phyloP scores from a whole-genome alignment of 2,797 vertebrate species.

The Eulemur mongoz region DNA sequence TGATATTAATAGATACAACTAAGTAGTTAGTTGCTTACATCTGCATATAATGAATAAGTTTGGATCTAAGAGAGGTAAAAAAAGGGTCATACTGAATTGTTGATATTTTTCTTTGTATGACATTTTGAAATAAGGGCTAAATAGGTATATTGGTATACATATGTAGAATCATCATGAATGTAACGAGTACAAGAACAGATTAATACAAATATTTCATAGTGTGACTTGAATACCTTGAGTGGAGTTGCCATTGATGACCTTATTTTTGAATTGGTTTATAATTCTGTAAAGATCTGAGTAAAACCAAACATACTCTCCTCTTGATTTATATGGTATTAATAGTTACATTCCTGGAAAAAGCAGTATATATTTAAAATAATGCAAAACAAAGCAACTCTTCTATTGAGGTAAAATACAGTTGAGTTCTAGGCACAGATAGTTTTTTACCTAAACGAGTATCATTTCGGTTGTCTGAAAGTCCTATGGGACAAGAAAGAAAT shows the following conservation, averaged over 20 bases:
- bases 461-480: not conserved
- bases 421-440: not conserved
- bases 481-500: not conserved
- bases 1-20: not conserved
- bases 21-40: not conserved
- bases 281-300: slow-evolving; percentile 23
- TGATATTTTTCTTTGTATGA: slow-evolving; percentile 3
- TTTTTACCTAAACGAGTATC: not conserved
- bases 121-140: not conserved
- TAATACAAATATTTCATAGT: not conserved
- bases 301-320: not conserved
- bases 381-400: not conserved
- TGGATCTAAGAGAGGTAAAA: not conserved
- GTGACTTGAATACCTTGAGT: not conserved
- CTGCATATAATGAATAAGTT: not conserved
- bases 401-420: not conserved
- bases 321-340: not conserved
- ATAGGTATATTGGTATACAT: not conserved
- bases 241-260: not conserved
- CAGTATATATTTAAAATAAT: not conserved
- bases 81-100: not conserved
- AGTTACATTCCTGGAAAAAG: not conserved
- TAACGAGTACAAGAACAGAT: not conserved
- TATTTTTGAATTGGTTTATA: not conserved
- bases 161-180: not conserved